Percentiles rank a stretch among this genome's conserved stretches.
These are phyloP conservation scores for Drosophila meridiana DNA, from an alignment of 2,888 invertebrate species.

Conservation along the genomic window DNA sequence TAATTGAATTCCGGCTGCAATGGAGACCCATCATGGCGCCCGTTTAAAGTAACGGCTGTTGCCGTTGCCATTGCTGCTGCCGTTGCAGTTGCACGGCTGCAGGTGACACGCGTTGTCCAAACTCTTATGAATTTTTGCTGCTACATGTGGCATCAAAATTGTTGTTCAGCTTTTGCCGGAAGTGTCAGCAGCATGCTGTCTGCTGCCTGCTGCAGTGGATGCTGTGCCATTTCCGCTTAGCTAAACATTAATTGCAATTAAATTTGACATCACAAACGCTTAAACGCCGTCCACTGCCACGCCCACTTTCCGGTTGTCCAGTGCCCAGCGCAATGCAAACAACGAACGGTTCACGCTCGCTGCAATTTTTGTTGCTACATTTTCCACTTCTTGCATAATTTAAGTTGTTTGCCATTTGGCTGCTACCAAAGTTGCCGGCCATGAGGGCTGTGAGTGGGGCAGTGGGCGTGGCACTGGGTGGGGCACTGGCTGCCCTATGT, in stretches of 20 bases:
- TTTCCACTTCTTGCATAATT: conserved; percentile 71
- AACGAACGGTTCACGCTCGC: conserved; percentile 47
- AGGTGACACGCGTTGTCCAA: conserved; percentile 11
- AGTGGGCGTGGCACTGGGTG: background rate
- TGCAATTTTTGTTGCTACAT: conserved; percentile 67
- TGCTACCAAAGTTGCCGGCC: conserved; percentile 5
- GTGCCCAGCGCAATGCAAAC: conserved; percentile 1
- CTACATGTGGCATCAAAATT: conserved; percentile 21
- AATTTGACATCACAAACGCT: conserved; percentile 67
- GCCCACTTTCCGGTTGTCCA: background rate
- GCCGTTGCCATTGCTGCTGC: background rate
- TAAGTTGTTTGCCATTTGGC: conserved; percentile 59
- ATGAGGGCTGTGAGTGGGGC: background rate
- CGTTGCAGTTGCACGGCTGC: conserved; percentile 14
- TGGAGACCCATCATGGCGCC: conserved; percentile 20
- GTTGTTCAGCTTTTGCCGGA: conserved; percentile 54
- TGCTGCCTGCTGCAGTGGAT: conserved; percentile 7
- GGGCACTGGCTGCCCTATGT: background rate
- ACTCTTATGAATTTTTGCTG: background rate
- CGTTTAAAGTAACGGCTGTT: conserved; percentile 16
- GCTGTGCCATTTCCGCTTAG: conserved; percentile 68
- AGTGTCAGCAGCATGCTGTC: conserved; percentile 45
- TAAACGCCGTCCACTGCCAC: background rate
- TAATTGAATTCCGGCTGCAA: conserved; percentile 71
- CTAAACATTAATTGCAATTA: conserved; percentile 77